Base-by-base conservation (phyloP, 2,888 invertebrate species). In the Lobophora halterata region DNA sequence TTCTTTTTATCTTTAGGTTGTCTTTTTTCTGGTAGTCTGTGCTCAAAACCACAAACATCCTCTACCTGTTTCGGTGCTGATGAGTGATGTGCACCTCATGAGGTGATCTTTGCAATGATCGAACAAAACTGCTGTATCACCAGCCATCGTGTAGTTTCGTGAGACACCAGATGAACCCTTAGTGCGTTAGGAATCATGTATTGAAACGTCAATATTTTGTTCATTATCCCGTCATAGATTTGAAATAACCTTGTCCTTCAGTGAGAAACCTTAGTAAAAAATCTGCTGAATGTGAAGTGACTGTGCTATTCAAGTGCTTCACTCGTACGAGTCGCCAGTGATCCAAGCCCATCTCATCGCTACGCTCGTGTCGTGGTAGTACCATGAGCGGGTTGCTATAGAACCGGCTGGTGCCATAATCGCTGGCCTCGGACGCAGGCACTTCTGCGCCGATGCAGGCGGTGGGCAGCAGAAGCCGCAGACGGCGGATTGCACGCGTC, bases 331-430 rank as follows among this genome's bases (percentile, higher is more conserved):
- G 7, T 29, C 21, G 23, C 5, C n/a, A 23, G 19, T 13, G 13
- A 7, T 29, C 3, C 6, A 13, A 1, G 2, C 3, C 28, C 28
- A 12, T 18, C 28, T 19, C n/a, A 16, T 9, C 6, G 62, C 63
- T 55, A 58, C 59, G 59, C 56, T n/a, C 52, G 55, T 44, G 44
- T 16, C 16, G 33, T 18, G 43, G 79, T n/a, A n/a, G 70, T 85
- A 86, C 83, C 85, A 73, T 73, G 52, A 73, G 58, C 53, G 81
- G 75, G 67, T 79, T 74, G 68, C 71, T 73, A 68, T 81, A 82
- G 65, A 78, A 79, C 46, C 73, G 69, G 51, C 74, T 78, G 60
- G 69, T 65, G 36, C 77, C 74, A 56, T 57, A 65, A 55, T 67
- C 58, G 71, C 72, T 70, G 54, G 65, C 54, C 43, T 69, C 65